Conservation (phyloP, 2,113 vertebrate genomes). For the Empidonax traillii region DNA sequence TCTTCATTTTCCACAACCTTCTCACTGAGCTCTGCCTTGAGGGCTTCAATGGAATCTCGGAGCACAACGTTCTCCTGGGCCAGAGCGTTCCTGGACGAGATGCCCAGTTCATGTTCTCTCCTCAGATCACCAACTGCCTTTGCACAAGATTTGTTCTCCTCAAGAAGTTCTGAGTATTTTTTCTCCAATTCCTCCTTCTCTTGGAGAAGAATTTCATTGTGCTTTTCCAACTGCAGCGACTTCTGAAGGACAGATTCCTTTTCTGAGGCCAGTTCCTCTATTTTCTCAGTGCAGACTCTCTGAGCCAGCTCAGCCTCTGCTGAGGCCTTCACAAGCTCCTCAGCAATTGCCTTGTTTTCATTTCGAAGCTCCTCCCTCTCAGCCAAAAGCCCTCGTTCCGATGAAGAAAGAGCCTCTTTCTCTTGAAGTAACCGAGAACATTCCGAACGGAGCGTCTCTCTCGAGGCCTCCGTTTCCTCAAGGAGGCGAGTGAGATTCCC, state of each 20-base stretch:
- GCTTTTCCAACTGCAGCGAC: constrained; percentile 70
- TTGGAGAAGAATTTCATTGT: constrained; percentile 72
- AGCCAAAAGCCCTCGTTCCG: constrained; percentile 74
- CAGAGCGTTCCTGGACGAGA: constrained; percentile 63
- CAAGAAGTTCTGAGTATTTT: constrained; percentile 73
- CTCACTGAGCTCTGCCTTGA: constrained; percentile 75
- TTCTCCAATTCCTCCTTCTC: constrained; percentile 81
- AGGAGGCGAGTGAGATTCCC: constrained; percentile 74
- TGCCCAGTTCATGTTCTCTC: constrained; percentile 70
- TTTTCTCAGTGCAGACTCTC: constrained; percentile 58
- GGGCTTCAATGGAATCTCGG: constrained; percentile 52
- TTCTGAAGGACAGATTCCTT: constrained; percentile 71
- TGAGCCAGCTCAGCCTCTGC: constrained; percentile 65
- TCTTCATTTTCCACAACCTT: constrained; percentile 66
- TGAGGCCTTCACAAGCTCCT: constrained; percentile 62
- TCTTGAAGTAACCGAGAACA: constrained; percentile 82
- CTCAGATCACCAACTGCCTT: constrained; percentile 74
- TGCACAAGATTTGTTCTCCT: constrained; percentile 70
- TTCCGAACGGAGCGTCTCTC: constrained; percentile 79
- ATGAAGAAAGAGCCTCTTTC: constrained; percentile 80
- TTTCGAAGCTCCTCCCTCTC: constrained; percentile 80
- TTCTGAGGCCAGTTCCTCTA: constrained; percentile 72
- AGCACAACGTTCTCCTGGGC: constrained; percentile 76
- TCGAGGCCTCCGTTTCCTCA: constrained; percentile 83
- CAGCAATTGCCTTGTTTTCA: constrained; percentile 73